Evolutionary conservation across 2,113 vertebrate genomes (phyloP).

Genomic region (Podocnemis expansa): DNA sequence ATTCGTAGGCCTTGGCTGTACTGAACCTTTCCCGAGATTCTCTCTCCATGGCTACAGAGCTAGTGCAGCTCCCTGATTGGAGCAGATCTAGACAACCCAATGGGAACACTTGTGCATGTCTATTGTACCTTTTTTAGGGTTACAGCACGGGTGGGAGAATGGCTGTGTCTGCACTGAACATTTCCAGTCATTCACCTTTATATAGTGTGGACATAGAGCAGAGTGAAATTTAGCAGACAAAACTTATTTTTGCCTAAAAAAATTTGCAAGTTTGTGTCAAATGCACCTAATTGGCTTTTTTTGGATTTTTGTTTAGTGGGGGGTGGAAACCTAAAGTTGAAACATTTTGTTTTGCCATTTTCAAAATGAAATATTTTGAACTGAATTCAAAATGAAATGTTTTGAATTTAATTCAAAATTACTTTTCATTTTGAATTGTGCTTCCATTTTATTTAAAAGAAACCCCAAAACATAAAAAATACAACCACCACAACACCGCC

Average conservation of each 20-base stretch:
- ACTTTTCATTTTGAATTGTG: not conserved
- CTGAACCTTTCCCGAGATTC: not conserved
- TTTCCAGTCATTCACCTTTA: not conserved
- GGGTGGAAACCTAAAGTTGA: not conserved
- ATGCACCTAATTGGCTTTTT: not conserved
- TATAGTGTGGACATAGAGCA: not conserved
- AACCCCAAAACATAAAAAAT: not conserved
- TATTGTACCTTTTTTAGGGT: not conserved
- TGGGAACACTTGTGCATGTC: not conserved
- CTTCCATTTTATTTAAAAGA: not conserved
- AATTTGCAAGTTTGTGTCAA: not conserved
- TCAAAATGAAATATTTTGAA: not conserved
- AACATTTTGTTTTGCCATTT: not conserved
- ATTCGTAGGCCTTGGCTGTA: not conserved
- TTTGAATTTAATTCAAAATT: not conserved
- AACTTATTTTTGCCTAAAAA: not conserved
- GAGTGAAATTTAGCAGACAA: not conserved
- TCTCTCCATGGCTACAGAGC: not conserved
- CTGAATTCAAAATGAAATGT: not conserved
- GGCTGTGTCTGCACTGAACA: not conserved
- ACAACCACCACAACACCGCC: no score
- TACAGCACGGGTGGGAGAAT: fast-evolving
- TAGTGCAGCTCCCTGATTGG: not conserved
- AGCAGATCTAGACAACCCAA: no score
- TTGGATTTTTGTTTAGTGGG: no score